Evolutionary conservation across 1,140 invertebrate genomes (phyloP).

Genomic region (Trissolcus basalis): DNA sequence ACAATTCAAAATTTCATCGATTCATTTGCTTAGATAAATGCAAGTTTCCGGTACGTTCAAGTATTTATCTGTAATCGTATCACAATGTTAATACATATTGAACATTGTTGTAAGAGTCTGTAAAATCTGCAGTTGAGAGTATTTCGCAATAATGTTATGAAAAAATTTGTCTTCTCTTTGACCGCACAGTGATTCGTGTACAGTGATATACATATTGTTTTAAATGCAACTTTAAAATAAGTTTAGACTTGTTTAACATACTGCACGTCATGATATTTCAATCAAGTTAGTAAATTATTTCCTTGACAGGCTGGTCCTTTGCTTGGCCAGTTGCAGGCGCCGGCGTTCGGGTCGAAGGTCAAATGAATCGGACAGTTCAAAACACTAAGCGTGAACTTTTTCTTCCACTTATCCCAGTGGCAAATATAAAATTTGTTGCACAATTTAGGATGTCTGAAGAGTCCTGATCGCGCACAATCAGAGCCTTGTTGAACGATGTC

Average conservation of each 20-base stretch:
- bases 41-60: conserved; percentile 32
- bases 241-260: conserved; percentile 2
- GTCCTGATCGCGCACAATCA: conserved; percentile 85
- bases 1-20: conserved; percentile 6
- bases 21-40: conserved; percentile 12
- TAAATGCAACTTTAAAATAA: conserved; percentile 3
- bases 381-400: conserved; percentile 85
- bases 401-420: conserved; percentile 87
- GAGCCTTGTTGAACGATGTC: conserved; percentile 79
- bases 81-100: conserved; percentile 40
- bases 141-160: too few species aligned
- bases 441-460: conserved; percentile 88
- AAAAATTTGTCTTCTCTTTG: too few species aligned
- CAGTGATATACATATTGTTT: background rate
- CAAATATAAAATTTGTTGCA: conserved; percentile 92
- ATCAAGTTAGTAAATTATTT: conserved; percentile 78
- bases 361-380: conserved; percentile 89
- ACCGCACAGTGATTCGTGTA: too few species aligned
- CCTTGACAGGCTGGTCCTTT: conserved; percentile 86
- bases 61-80: conserved; percentile 35
- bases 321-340: conserved; percentile 90
- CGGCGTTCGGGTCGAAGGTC: conserved; percentile 84
- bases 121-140: too few species aligned
- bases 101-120: background rate
- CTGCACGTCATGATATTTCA: background rate